Conservation (phyloP, 2,113 vertebrate genomes). For the Melozone crissalis region DNA sequence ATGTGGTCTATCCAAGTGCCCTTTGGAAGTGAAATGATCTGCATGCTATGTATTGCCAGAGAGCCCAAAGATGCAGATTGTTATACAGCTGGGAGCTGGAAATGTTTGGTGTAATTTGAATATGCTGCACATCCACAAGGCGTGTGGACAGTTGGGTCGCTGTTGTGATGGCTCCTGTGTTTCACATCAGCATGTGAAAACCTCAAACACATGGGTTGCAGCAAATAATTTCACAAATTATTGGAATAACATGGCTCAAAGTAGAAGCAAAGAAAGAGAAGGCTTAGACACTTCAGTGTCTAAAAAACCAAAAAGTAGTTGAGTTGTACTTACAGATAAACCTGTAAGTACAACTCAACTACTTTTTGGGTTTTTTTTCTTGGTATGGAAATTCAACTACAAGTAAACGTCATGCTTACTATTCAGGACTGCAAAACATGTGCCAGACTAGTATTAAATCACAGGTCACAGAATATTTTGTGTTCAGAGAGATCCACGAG, state of each 20-base stretch:
- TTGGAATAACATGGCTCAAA: not conserved
- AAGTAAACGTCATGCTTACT: not conserved
- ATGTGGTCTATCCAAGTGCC: not conserved
- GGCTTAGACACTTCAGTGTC: not conserved
- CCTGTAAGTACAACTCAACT: not conserved
- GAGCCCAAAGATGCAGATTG: not conserved
- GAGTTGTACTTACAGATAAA: too few relatives aligned
- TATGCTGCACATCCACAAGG: not conserved
- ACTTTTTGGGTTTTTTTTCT: not conserved
- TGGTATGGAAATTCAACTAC: not conserved
- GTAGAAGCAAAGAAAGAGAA: not conserved
- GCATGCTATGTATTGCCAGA: not conserved
- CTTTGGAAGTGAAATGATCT: not conserved
- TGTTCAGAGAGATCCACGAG: not conserved
- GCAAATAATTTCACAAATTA: not conserved
- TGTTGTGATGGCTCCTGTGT: not conserved
- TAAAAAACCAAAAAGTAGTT: too few relatives aligned
- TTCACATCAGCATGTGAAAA: not conserved
- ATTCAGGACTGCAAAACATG: not conserved
- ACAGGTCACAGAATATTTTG: not conserved
- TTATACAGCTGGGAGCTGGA: not conserved
- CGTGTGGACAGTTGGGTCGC: fast-evolving
- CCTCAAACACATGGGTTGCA: fast-evolving
- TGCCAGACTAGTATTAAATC: not conserved
- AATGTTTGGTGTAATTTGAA: fast-evolving